phyloP scores from a whole-genome alignment of 2,888 invertebrate genomes.

The Agonopterix arenella region DNA sequence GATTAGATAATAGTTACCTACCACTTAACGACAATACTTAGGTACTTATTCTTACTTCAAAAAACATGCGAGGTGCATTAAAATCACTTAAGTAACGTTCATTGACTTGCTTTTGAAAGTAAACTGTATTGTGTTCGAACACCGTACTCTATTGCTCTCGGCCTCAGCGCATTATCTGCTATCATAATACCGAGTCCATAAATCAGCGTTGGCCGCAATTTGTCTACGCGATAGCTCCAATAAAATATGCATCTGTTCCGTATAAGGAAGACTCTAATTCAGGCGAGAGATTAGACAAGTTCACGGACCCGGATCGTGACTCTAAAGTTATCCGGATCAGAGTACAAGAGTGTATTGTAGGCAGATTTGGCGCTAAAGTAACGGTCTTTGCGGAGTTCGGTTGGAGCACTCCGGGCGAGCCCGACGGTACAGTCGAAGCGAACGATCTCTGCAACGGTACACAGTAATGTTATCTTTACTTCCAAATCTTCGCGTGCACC shows the following conservation, averaged over 20 bases:
- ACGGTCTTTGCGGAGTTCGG: slow-evolving; percentile 44
- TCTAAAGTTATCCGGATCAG: slow-evolving; percentile 67
- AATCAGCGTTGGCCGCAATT: slow-evolving; percentile 38
- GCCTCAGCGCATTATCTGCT: slow-evolving; percentile 6
- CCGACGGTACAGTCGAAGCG: slow-evolving; percentile 35
- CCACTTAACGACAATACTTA: too few species aligned
- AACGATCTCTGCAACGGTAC: slow-evolving; percentile 62
- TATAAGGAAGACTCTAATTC: slow-evolving; percentile 64
- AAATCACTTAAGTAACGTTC: neutral
- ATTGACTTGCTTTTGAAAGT: slow-evolving; percentile 3
- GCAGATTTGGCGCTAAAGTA: slow-evolving; percentile 71
- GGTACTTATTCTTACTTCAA: too few species aligned
- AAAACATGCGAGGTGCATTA: too few species aligned
- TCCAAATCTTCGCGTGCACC: slow-evolving; percentile 40
- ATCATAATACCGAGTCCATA: slow-evolving; percentile 21
- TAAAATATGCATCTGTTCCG: slow-evolving; percentile 51
- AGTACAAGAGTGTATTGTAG: slow-evolving; percentile 61
- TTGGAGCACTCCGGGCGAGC: slow-evolving; percentile 29
- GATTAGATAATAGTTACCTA: too few species aligned
- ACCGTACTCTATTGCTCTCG: neutral
- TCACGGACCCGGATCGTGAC: slow-evolving; percentile 63
- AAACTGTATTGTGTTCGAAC: slow-evolving; percentile 1
- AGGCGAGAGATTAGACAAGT: slow-evolving; percentile 45
- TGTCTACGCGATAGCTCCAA: slow-evolving; percentile 27
- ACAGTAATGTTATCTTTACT: slow-evolving; percentile 55